Base-by-base conservation (phyloP, 2,888 invertebrate genomes). In the Argynnis bischoffii region DNA sequence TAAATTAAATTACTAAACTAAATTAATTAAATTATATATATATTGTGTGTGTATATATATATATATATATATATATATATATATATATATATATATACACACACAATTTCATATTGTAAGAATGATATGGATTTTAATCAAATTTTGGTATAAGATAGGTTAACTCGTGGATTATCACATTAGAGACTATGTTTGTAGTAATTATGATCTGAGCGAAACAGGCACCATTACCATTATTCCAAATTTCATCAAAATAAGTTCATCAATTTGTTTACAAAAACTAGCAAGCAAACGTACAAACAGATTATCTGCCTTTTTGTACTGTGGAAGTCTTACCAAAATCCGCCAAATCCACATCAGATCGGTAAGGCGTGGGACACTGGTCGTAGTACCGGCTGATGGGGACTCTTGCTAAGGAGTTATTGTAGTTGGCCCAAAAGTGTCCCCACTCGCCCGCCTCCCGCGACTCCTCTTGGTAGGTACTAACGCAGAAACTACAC, bases 401-500 rank as follows among this genome's bases (percentile, higher is more conserved):
- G 0, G 88, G 86, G 0, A 84, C 85, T 16, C 79, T 76, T 0
- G 86, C 77, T 0, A 87, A 56, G 0, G 89, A 86, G 70, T 82
- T 85, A 76, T 90, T 92, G 77, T 92, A 92, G 75, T 87, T 87
- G 0, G 86, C 87, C 92, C 92, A 92, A 78, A 92, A 92, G 21
- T 83, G 80, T 46, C 79, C 81, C 92, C 92, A 92, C 72, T 92
- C 92, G 0, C 90, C 89, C 5, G 69, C 76, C 67, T 5, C 74
- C 75, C 15, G 77, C 79, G 56, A 72, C 61, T 80, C 75, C 56
- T 89, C 89, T 56, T 84, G 82, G 86, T 89, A 91, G 1, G 82
- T 80, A 71, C 86, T 84, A 2, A 85, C 78, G 63, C 87, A 87
- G 77, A 84, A 82, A 63, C 86, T 87, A 75, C 0, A 55, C 47